Conservation (phyloP, 2,888 invertebrate genomes). For the Tenthredo notha region DNA sequence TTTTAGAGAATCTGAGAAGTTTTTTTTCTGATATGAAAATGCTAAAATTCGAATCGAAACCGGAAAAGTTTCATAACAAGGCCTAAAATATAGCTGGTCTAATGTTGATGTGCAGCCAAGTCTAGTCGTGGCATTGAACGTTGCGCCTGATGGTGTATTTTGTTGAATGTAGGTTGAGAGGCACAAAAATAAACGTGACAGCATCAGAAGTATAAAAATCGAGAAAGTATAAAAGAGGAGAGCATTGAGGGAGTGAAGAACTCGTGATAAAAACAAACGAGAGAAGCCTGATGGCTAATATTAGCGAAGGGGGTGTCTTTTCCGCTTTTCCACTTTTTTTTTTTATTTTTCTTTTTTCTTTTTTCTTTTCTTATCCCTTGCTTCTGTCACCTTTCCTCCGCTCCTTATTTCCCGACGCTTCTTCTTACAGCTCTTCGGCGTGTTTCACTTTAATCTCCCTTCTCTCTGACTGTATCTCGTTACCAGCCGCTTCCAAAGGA, state of each 20-base stretch:
- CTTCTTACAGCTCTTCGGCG: constrained; percentile 5
- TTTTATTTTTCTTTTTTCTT: constrained; percentile 33
- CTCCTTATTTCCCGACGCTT: not conserved
- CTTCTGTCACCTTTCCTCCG: constrained; percentile 27
- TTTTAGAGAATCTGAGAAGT: too few species aligned
- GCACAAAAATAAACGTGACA: constrained; percentile 18
- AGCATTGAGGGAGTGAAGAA: constrained; percentile 1
- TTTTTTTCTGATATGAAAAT: not conserved
- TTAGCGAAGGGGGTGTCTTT: constrained; percentile 39
- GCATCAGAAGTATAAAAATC: constrained; percentile 20
- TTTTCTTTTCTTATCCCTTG: constrained; percentile 48
- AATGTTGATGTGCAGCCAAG: not conserved
- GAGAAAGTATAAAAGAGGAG: constrained; percentile 20
- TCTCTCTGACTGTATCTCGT: not conserved
- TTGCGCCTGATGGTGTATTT: constrained; percentile 2
- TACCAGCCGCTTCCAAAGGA: constrained; percentile 2
- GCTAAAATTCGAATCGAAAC: not conserved
- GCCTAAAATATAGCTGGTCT: not conserved
- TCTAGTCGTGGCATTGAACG: constrained; percentile 19
- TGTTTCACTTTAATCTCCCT: not conserved
- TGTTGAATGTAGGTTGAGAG: not conserved
- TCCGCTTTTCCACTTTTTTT: not conserved
- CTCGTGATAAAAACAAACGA: constrained; percentile 26
- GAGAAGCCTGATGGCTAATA: constrained; percentile 28
- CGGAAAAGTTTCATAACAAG: not conserved